phyloP scores from a whole-genome alignment of 2,888 invertebrate genomes.

The Mystacides longicornis region DNA sequence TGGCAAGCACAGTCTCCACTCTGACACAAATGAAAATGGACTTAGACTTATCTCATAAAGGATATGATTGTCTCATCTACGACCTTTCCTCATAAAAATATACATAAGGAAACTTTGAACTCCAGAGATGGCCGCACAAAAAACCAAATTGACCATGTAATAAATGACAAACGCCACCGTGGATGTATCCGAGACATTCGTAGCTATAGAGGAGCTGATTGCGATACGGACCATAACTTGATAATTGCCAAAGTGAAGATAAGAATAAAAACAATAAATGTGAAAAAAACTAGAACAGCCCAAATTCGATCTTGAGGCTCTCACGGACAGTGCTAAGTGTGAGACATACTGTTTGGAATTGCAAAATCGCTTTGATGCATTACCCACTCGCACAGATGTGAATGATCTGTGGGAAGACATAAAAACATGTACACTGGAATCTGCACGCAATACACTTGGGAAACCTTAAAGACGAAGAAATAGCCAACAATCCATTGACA shows the following conservation, averaged over 20 bases:
- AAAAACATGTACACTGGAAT: background rate
- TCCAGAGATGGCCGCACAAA: conserved; percentile 1
- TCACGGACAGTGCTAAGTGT: background rate
- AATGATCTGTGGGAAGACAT: background rate
- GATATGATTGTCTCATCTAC: background rate
- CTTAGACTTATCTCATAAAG: background rate
- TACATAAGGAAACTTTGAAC: conserved; percentile 6
- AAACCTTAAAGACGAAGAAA: background rate
- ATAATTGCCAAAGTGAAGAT: background rate
- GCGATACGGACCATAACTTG: background rate
- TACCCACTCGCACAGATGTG: background rate
- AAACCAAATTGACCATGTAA: conserved; percentile 1
- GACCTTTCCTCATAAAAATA: background rate
- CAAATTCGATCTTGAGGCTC: background rate
- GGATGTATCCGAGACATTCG: background rate
- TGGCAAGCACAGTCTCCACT: conserved; percentile 2
- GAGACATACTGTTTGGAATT: background rate
- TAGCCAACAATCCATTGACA: background rate
- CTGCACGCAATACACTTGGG: background rate
- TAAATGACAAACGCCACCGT: conserved; percentile 1
- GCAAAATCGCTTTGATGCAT: background rate
- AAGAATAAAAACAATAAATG: background rate
- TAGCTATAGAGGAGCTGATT: background rate
- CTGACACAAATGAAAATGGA: conserved; percentile 2
- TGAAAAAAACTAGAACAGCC: background rate